Evolutionary conservation across 2,888 invertebrate species (phyloP).

Genomic region (Hirtodrosophila trivittata): DNA sequence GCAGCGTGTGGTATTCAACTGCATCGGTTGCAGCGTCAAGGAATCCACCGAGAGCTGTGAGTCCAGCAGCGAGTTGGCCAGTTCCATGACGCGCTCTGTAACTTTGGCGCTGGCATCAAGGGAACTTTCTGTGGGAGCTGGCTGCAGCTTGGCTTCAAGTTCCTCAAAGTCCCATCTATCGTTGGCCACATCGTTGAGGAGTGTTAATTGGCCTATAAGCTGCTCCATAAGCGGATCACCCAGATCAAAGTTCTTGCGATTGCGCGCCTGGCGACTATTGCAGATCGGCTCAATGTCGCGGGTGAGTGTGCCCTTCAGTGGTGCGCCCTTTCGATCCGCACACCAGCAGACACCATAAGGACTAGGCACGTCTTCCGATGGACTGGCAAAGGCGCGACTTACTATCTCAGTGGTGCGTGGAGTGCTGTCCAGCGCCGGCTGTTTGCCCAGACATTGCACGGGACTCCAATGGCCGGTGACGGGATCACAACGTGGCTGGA

Average conservation of each 20-base stretch:
- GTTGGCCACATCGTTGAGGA: slow-evolving; percentile 84
- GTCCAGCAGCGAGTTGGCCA: slow-evolving; percentile 80
- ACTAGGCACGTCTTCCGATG: slow-evolving; percentile 29
- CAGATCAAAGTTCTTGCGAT: slow-evolving; percentile 82
- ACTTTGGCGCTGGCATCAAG: slow-evolving; percentile 47
- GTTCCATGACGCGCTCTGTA: slow-evolving; percentile 78
- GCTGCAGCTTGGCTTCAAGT: slow-evolving; percentile 39
- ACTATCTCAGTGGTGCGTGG: slow-evolving; percentile 52
- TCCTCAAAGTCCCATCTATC: slow-evolving; percentile 60
- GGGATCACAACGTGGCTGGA: slow-evolving; percentile 90
- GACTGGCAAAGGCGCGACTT: slow-evolving; percentile 62
- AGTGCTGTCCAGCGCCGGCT: slow-evolving; percentile 77
- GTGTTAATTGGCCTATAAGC: slow-evolving; percentile 88
- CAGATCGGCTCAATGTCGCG: slow-evolving; percentile 91
- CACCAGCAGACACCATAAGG: slow-evolving; percentile 93
- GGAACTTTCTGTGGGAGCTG: slow-evolving; percentile 25
- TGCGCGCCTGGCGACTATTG: slow-evolving; percentile 91
- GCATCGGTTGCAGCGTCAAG: slow-evolving; percentile 68
- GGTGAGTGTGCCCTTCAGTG: slow-evolving; percentile 91
- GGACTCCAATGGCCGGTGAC: slow-evolving; percentile 91
- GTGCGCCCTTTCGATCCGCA: slow-evolving; percentile 91
- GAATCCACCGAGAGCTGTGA: slow-evolving; percentile 82
- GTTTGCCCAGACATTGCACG: slow-evolving; percentile 90
- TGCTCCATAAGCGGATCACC: slow-evolving; percentile 87
- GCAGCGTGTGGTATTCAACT: slow-evolving; percentile 83